Conservation (phyloP, 2,797 vertebrate species). For the Alosa sapidissima region DNA sequence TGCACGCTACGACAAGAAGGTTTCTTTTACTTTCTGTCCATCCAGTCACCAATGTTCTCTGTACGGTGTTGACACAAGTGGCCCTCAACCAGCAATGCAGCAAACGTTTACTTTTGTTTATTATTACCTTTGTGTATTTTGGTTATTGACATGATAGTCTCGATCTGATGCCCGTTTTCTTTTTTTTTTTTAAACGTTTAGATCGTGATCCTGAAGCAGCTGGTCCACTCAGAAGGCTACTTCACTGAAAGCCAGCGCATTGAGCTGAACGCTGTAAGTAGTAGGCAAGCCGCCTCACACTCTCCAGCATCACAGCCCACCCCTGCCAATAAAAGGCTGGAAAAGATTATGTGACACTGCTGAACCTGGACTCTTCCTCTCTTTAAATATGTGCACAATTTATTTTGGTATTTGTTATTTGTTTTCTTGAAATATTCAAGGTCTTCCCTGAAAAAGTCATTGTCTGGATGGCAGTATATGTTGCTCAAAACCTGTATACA, state of each 20-base stretch:
- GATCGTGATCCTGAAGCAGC: slow-evolving; percentile 91
- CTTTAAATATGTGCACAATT: too few relatives aligned
- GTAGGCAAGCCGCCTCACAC: neutral
- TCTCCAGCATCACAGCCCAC: neutral
- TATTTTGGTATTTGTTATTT: too few relatives aligned
- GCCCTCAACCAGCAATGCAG: neutral
- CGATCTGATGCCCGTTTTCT: neutral
- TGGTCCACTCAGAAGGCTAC: slow-evolving; percentile 85
- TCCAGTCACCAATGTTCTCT: neutral
- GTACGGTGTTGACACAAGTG: neutral
- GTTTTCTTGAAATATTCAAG: too few relatives aligned
- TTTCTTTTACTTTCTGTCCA: slow-evolving; percentile 33
- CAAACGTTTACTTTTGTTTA: neutral
- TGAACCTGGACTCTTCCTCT: too few relatives aligned
- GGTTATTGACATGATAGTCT: neutral
- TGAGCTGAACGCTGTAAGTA: slow-evolving; percentile 86
- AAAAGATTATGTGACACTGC: neutral
- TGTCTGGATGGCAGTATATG: too few relatives aligned
- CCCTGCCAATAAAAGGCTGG: neutral
- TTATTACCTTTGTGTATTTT: neutral
- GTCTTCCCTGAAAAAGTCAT: too few relatives aligned
- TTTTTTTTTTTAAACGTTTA: slow-evolving; percentile 57
- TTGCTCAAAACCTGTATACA: too few relatives aligned
- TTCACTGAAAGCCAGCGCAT: slow-evolving; percentile 89
- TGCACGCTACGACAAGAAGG: slow-evolving; percentile 94